These are phyloP conservation scores for Girardia tigrina DNA, from an alignment of 2,888 invertebrate species.

Conservation along the genomic window DNA sequence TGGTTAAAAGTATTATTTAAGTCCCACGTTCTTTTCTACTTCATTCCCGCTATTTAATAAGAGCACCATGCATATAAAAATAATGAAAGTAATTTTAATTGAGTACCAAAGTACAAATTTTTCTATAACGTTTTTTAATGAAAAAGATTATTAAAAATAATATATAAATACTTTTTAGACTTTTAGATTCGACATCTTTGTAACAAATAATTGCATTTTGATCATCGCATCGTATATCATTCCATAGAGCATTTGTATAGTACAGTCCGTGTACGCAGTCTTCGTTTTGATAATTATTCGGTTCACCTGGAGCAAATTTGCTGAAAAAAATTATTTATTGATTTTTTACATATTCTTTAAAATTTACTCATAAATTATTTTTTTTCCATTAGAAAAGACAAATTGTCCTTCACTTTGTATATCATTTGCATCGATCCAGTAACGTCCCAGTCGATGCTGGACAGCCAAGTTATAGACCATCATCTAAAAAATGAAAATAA, in stretches of 20 bases:
- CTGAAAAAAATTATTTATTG: too few species aligned
- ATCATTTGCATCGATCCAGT: neutral
- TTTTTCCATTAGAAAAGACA: neutral
- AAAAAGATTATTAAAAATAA: too few species aligned
- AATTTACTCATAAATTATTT: neutral
- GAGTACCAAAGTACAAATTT: too few species aligned
- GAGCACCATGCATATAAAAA: too few species aligned
- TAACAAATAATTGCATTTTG: neutral
- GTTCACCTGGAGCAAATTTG: neutral
- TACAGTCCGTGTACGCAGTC: slow-evolving; percentile 10
- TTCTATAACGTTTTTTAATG: too few species aligned
- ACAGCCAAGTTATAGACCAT: neutral
- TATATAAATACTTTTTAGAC: too few species aligned
- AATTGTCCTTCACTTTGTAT: neutral
- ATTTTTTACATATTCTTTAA: too few species aligned
- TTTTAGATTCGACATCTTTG: neutral
- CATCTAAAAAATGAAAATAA: too few species aligned
- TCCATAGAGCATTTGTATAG: neutral
- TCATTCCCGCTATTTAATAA: too few species aligned
- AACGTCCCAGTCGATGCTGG: neutral
- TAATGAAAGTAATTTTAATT: too few species aligned
- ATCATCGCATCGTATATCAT: slow-evolving; percentile 2
- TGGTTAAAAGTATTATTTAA: too few species aligned
- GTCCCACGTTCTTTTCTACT: too few species aligned
- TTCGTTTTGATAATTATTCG: neutral